Base-by-base conservation (phyloP, 2,888 invertebrate genomes). In the Drosophila birchii region DNA sequence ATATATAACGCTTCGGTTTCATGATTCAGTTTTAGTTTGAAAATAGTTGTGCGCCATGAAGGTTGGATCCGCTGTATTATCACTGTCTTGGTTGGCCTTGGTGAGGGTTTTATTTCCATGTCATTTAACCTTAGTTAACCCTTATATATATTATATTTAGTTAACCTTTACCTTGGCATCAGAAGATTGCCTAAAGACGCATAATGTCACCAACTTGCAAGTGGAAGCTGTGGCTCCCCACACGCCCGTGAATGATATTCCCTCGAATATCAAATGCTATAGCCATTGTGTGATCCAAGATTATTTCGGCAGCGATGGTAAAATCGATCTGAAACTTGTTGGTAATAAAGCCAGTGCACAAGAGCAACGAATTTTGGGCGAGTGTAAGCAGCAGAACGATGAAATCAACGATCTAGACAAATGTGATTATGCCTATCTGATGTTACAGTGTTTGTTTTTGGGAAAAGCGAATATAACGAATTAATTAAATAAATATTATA, bases 351-450 rank as follows among this genome's bases (percentile, higher is more conserved):
- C 29, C 12, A 47, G 11, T n/a, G 6, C 47, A 29, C 29, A 47
- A 29, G 47, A 47, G n/a, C 47, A 47, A 0, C 47, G 11, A 29
- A 47, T 47, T 47, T 47, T 47, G n/a, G n/a, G 11, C 47, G 47
- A 47, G 47, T 47, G 47, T 47, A 47, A 47, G n/a, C n/a, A 3
- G 29, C 11, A n/a, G 6, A 11, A 29, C 3, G 47, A 47, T 47
- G 29, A 47, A 11, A 29, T n/a, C 29, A 29, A 0, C 12, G n/a
- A 29, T 29, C 29, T 47, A 29, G 47, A 47, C n/a, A 11, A 29
- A 1, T 47, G 47, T 12, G 47, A 18, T 47, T 47, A 47, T 47
- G 47, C 47, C 29, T 47, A 47, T 47, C n/a, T 47, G 12, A 47
- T 47, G 47, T 12, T 47, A 18, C n/a, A 29, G 29, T 47, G 47